Evolutionary conservation across 2,113 vertebrate genomes (phyloP).

Genomic region (Carassius gibelio): DNA sequence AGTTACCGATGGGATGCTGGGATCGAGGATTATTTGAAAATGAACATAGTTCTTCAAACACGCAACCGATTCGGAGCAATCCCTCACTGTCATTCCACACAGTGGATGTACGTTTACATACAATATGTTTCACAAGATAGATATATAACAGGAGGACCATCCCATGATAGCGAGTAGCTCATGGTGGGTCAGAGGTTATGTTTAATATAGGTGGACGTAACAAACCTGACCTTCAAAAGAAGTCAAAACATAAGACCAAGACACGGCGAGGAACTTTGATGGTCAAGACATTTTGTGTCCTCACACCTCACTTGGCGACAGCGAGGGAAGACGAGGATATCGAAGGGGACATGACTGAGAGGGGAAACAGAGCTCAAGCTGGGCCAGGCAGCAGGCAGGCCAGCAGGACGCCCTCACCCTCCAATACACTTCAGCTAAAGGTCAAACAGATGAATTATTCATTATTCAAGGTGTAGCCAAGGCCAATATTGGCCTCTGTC

Average conservation of each 20-base stretch:
- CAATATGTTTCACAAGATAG: background rate
- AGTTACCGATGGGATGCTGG: slow-evolving; percentile 67
- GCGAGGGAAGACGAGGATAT: slow-evolving; percentile 17
- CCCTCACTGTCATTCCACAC: slow-evolving; percentile 19
- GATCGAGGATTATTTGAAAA: slow-evolving; percentile 80
- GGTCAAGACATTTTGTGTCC: slow-evolving; percentile 35
- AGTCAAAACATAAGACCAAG: slow-evolving; percentile 33
- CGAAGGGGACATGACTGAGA: background rate
- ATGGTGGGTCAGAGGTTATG: background rate
- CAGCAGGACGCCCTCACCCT: slow-evolving; percentile 63
- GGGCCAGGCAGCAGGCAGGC: slow-evolving; percentile 43
- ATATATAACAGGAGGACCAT: background rate
- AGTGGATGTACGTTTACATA: background rate
- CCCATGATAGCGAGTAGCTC: background rate
- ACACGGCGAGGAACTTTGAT: slow-evolving; percentile 21
- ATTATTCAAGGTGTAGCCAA: slow-evolving; percentile 72
- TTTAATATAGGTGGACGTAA: background rate
- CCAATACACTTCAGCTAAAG: slow-evolving; percentile 77
- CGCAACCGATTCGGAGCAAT: slow-evolving; percentile 20
- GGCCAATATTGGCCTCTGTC: slow-evolving; percentile 72
- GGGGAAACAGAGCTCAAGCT: slow-evolving; percentile 27
- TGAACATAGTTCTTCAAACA: slow-evolving; percentile 1
- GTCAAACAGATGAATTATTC: slow-evolving; percentile 79
- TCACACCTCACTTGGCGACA: slow-evolving; percentile 25
- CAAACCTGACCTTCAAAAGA: slow-evolving; percentile 38